A percentile compares a stretch with the other conserved stretches of the same genome.
These are phyloP conservation scores for Sinocyclocheilus anshuiensis DNA, from an alignment of 2,113 vertebrate species.

Conservation along the genomic window DNA sequence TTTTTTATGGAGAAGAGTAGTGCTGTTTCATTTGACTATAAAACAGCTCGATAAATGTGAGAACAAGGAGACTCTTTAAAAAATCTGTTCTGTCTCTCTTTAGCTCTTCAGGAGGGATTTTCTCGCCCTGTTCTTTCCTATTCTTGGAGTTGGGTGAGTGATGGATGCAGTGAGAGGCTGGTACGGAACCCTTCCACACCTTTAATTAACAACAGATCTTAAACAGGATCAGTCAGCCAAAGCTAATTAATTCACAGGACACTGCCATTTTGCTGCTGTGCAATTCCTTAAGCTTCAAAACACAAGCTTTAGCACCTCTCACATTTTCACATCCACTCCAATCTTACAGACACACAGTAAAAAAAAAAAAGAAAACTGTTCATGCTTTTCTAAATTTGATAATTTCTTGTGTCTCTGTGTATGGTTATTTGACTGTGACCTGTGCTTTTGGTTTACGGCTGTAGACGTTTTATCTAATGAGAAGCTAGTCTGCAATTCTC, in stretches of 20 bases:
- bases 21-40: background rate
- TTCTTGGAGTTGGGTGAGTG: conserved; percentile 13
- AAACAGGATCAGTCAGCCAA: conserved; percentile 12
- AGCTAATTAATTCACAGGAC: conserved; percentile 12
- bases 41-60: background rate
- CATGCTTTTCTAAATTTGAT: conserved; percentile 1
- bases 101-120: conserved; percentile 32
- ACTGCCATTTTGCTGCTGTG: background rate
- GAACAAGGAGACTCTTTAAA: background rate
- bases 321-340: background rate
- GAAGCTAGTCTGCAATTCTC: background rate
- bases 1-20: background rate
- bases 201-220: conserved; percentile 41
- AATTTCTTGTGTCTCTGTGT: background rate
- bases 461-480: conserved; percentile 1
- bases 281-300: background rate
- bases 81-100: background rate
- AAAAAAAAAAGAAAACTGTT: background rate
- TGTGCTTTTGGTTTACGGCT: background rate
- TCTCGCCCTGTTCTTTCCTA: conserved; percentile 48
- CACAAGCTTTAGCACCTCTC: background rate
- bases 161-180: conserved; percentile 9
- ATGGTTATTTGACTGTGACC: conserved; percentile 33
- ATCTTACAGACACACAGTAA: background rate
- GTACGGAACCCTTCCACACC: conserved; percentile 21